A percentile compares a stretch with the other conserved stretches of the same genome.
Evolutionary conservation across 2,797 vertebrate genomes (phyloP).

Genomic region (Trachurus trachurus): DNA sequence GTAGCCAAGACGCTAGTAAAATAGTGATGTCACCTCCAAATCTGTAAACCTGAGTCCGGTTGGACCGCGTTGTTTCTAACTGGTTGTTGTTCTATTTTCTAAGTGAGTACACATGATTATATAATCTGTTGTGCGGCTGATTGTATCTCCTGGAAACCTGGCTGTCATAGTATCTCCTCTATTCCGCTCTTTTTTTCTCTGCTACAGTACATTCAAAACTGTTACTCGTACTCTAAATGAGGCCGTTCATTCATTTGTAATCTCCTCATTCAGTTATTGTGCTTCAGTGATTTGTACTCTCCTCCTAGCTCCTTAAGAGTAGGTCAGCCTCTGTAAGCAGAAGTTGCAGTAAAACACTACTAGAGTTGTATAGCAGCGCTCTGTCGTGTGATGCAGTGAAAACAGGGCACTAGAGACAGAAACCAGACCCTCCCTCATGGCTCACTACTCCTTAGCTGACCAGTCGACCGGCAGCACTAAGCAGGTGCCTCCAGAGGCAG

Average conservation of each 20-base stretch:
- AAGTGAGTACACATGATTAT: too few species aligned
- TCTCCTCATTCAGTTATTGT: background rate
- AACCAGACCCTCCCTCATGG: slow-evolving; percentile 41
- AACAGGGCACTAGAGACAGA: slow-evolving; percentile 46
- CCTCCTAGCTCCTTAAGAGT: background rate
- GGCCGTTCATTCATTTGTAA: background rate
- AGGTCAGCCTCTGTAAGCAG: background rate
- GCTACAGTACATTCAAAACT: background rate
- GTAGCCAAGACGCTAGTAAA: background rate
- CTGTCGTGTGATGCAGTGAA: slow-evolving; percentile 14
- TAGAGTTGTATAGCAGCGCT: background rate
- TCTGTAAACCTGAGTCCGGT: slow-evolving; percentile 21
- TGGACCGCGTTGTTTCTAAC: background rate
- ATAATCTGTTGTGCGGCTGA: background rate
- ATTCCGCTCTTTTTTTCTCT: background rate
- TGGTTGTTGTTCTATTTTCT: background rate
- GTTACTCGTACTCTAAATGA: background rate
- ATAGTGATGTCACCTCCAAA: slow-evolving; percentile 34
- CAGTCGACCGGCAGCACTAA: slow-evolving; percentile 11
- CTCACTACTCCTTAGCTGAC: slow-evolving; percentile 25
- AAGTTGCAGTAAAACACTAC: background rate
- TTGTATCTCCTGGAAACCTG: background rate
- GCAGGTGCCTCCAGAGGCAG: slow-evolving; percentile 1
- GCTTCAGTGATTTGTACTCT: background rate
- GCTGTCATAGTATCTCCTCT: background rate